Conservation (phyloP, 2,797 vertebrate species). For the Melopsittacus undulatus region DNA sequence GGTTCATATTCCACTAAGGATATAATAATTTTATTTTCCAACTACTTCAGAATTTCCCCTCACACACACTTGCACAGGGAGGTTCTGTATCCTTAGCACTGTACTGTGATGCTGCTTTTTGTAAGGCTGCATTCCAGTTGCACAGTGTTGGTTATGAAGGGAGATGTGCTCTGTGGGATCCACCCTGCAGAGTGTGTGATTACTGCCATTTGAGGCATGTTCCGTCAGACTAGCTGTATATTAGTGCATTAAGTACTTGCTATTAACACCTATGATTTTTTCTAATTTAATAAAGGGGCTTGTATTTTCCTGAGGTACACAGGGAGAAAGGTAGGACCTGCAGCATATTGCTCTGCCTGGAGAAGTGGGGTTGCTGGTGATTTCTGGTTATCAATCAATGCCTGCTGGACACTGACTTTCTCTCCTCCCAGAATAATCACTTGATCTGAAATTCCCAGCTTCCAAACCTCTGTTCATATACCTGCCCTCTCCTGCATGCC, state of each 20-base stretch:
- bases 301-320: not conserved
- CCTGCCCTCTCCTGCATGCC: not conserved
- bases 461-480: not conserved
- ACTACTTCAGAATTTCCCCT: not conserved
- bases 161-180: accelerated
- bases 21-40: not conserved
- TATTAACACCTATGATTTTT: accelerated
- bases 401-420: not conserved
- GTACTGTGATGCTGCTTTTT: accelerated
- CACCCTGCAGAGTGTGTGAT: accelerated
- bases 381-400: not conserved
- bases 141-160: accelerated
- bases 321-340: not conserved
- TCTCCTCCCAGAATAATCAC: no score
- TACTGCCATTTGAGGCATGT: accelerated
- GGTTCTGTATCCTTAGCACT: accelerated
- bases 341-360: not conserved
- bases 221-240: not conserved
- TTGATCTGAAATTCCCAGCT: not conserved
- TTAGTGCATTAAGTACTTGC: not conserved
- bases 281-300: not conserved
- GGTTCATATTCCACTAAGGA: not conserved
- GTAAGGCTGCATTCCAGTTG: accelerated
- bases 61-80: not conserved
- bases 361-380: not conserved